Evolutionary conservation across 1,140 invertebrate genomes (phyloP), one percentile per base, ranked within the genome.

Genomic region (Megalopta genalis): DNA sequence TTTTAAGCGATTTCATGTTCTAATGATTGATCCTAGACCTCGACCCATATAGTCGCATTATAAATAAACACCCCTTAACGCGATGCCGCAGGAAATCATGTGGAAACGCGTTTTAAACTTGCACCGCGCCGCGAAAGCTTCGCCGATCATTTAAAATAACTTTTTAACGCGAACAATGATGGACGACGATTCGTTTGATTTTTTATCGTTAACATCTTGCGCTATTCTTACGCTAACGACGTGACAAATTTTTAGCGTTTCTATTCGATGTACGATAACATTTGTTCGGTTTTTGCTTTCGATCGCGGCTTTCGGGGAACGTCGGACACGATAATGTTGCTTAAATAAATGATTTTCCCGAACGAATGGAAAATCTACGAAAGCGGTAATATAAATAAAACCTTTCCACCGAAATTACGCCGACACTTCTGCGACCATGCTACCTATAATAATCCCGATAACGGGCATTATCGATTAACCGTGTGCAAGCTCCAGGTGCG

Each of bases 381-480:
- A 1, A 10, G 39, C 1, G 2, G 49, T 6, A 54, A 5, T 54
- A 16, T 54, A 21, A n/a, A 57, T n/a, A 32, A 32, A 7, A 57
- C 7, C 18, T 52, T 6, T n/a, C n/a, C 8, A n/a, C n/a, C n/a
- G 8, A n/a, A n/a, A n/a, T 57, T 2, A 9, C n/a, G 8, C 6
- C 21, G 16, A 4, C 49, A 52, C 10, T 2, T 57, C n/a, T n/a
- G 21, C 7, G 18, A 2, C 6, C 21, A 7, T 57, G 0, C 52
- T 21, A 1, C n/a, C n/a, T n/a, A 69, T 49, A 60, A 76, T 63
- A 77, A 62, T 39, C 59, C 18, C 4, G 16, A 54, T 71, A 71
- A 63, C 63, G n/a, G 46, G 52, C 70, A 23, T 32, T 63, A 71
- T 77, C 75, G 75, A 77, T 77, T 71, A 52, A 64, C 46, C 16